Evolutionary conservation across 2,888 invertebrate species (phyloP).

Genomic region (Cerceris ruficornis): DNA sequence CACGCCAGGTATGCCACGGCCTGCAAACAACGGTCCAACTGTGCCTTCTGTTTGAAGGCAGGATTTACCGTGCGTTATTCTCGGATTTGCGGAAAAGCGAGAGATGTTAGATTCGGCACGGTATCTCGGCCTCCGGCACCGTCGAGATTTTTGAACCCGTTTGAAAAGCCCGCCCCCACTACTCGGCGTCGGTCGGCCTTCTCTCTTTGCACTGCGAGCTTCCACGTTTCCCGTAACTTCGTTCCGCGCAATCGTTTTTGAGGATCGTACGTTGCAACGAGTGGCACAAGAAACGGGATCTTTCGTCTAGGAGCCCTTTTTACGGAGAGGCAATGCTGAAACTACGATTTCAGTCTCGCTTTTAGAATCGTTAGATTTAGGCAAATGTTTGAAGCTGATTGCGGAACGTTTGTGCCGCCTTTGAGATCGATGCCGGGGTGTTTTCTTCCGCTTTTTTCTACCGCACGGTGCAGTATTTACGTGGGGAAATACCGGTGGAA

Average conservation of each 20-base stretch:
- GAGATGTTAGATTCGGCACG: slow-evolving; percentile 22
- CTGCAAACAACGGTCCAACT: slow-evolving; percentile 61
- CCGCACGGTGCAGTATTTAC: too few species aligned
- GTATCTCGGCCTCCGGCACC: background rate
- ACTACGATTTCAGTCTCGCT: too few species aligned
- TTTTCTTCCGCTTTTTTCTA: too few species aligned
- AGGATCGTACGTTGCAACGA: too few species aligned
- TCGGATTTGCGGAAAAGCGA: slow-evolving; percentile 55
- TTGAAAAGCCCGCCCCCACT: background rate
- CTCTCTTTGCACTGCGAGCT: background rate
- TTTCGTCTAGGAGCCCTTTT: background rate
- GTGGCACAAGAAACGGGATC: background rate
- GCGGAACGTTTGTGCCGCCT: too few species aligned
- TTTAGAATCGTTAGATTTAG: too few species aligned
- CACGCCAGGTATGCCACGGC: slow-evolving; percentile 56
- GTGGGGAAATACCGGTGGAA: too few species aligned
- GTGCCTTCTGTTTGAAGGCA: slow-evolving; percentile 58
- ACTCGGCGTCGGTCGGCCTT: background rate
- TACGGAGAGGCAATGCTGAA: too few species aligned
- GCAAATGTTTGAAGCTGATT: too few species aligned
- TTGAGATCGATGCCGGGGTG: too few species aligned
- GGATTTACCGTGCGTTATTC: slow-evolving; percentile 66
- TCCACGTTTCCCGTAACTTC: background rate
- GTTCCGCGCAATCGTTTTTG: too few species aligned
- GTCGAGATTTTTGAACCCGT: background rate